Evolutionary conservation across 2,888 invertebrate species (phyloP), one percentile per base, ranked within the genome.

Genomic region (Achlya flavicornis): DNA sequence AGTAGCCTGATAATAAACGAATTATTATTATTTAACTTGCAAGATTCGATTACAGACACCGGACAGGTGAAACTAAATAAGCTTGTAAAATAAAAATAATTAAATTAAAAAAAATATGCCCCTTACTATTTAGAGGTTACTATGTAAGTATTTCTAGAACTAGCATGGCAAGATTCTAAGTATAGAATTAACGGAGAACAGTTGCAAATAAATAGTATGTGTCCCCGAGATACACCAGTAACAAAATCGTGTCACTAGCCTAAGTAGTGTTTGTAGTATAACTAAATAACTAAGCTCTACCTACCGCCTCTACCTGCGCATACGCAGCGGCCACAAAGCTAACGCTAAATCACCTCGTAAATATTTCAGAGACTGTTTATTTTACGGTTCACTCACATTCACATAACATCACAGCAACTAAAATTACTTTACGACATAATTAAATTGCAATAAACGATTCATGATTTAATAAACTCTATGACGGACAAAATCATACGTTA

Each of bases 321-420:
- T n/a, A 53, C 53, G 53, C 53, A 53, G n/a, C 16, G 16, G 48
- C 53, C 10, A 19, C 19, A 58, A 58, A n/a, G 58, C 14, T 57
- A 57, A 26, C 32, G 19, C 60, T 26, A 43, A 60, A 74, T 67
- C 63, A 19, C 62, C 62, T 63, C 66, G 65, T 79, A 72, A 76
- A 76, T 64, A 64, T 58, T 64, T 69, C 61, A 67, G 57, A 62
- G 63, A 64, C 64, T 65, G 71, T 75, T 73, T 71, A 64, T 64
- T 75, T 70, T 68, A 71, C 61, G 67, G 65, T 68, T 64, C 64
- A 61, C 61, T 35, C 35, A 35, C 35, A 26, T 71, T 35, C 35
- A 35, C 35, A 26, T 71, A 1, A 38, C 41, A 7, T 38, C 63
- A 65, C 62, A 63, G 58, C 46, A 61, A 63, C 64, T 67, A 63